These are phyloP conservation scores for Hystrix cristata DNA, from an alignment of 2,113 vertebrate genomes.

Conservation along the genomic window DNA sequence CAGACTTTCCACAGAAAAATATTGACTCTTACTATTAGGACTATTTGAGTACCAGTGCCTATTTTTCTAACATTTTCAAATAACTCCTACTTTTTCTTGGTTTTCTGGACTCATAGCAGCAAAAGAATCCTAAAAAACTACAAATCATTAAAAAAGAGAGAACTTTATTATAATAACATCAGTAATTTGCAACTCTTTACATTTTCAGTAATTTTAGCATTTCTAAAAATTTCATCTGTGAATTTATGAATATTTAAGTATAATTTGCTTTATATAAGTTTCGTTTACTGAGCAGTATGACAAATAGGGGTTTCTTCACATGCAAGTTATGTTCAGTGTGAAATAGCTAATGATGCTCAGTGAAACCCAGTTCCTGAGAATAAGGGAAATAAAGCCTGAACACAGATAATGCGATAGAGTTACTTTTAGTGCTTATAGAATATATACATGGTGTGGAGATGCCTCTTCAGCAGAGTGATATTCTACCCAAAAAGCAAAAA, in stretches of 20 bases:
- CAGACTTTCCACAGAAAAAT: neutral
- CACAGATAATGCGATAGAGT: neutral
- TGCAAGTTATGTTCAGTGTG: neutral
- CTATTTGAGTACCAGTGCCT: neutral
- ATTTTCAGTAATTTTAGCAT: neutral
- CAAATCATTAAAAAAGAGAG: neutral
- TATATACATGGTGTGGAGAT: neutral
- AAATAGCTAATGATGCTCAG: neutral
- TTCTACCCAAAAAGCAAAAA: neutral
- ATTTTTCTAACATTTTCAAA: neutral
- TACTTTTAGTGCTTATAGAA: neutral
- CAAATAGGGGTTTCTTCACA: neutral
- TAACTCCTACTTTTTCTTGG: neutral
- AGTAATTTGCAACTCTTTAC: neutral
- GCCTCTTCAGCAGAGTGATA: neutral
- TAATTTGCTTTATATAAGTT: neutral
- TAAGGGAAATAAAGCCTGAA: neutral
- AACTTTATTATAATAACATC: neutral
- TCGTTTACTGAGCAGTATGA: neutral
- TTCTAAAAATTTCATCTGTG: neutral
- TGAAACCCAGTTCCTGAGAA: neutral
- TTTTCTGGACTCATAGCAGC: neutral
- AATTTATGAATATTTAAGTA: neutral
- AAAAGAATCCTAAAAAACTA: neutral
- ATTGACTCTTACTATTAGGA: neutral